Evolutionary conservation across 2,888 invertebrate species (phyloP).

Genomic region (Sinohyriopsis cumingii): DNA sequence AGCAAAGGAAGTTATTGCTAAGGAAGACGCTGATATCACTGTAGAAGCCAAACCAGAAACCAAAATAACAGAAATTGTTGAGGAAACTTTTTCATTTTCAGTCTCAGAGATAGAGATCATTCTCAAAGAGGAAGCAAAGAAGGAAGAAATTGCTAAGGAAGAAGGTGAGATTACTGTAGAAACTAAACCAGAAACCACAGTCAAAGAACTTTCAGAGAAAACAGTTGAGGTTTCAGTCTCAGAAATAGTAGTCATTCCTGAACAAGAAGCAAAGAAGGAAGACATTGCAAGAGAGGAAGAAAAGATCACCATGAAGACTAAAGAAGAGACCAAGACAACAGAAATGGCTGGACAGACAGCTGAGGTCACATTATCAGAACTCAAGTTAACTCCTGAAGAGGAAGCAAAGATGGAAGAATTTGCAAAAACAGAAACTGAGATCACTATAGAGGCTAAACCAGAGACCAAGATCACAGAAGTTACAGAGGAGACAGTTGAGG

Average conservation of each 20-base stretch:
- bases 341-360: constrained; percentile 12
- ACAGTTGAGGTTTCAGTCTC: constrained; percentile 2
- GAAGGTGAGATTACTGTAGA: constrained; percentile 1
- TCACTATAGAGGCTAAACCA: constrained; percentile 2
- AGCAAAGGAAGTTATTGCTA: constrained; percentile 6
- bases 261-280: constrained; percentile 1
- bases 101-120: constrained; percentile 17
- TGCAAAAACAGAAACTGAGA: constrained; percentile 10
- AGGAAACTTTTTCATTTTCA: constrained; percentile 7
- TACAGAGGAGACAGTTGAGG: constrained; percentile 2
- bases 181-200: neutral
- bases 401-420: constrained; percentile 8
- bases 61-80: constrained; percentile 6
- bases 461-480: constrained; percentile 8
- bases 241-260: neutral
- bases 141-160: constrained; percentile 6
- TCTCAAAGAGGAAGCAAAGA: constrained; percentile 10
- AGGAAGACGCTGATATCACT: constrained; percentile 14
- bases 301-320: constrained; percentile 3
- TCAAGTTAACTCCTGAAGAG: constrained; percentile 2
- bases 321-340: constrained; percentile 9
- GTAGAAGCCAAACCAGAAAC: constrained; percentile 15
- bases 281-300: constrained; percentile 1
- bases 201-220: neutral
- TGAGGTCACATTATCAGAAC: constrained; percentile 13